Conservation (phyloP, 2,888 invertebrate genomes). For the Cephus nigrinus region DNA sequence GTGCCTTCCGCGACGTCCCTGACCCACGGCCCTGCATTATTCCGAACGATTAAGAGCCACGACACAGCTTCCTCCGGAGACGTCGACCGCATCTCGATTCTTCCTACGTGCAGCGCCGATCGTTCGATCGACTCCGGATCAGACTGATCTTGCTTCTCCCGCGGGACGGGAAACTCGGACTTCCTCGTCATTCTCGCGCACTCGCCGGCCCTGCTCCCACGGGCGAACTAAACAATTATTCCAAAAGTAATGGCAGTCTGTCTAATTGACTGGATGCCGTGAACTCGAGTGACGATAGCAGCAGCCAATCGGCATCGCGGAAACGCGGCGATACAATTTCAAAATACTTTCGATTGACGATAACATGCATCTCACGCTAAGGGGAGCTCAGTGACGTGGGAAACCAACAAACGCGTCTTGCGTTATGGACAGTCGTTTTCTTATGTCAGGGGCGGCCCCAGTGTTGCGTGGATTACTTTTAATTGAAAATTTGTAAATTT, state of each 20-base stretch:
- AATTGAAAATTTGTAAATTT: too few species aligned
- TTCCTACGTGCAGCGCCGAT: background rate
- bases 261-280: too few species aligned
- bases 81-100: background rate
- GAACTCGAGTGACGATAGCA: slow-evolving; percentile 13
- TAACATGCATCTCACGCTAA: background rate
- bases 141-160: background rate
- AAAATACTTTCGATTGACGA: background rate
- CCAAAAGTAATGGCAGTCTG: background rate
- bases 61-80: background rate
- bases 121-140: background rate
- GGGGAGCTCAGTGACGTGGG: too few species aligned
- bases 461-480: too few species aligned
- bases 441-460: too few species aligned
- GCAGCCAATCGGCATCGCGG: background rate
- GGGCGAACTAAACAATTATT: background rate
- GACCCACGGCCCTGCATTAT: slow-evolving; percentile 46
- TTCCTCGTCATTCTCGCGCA: background rate
- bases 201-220: background rate
- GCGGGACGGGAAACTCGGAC: background rate
- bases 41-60: slow-evolving; percentile 51
- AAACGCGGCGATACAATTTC: background rate
- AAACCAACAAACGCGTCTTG: too few species aligned
- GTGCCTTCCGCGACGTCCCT: background rate
- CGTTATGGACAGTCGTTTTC: too few species aligned